phyloP scores from a whole-genome alignment of 2,113 vertebrate genomes.

The Ifrita kowaldi region DNA sequence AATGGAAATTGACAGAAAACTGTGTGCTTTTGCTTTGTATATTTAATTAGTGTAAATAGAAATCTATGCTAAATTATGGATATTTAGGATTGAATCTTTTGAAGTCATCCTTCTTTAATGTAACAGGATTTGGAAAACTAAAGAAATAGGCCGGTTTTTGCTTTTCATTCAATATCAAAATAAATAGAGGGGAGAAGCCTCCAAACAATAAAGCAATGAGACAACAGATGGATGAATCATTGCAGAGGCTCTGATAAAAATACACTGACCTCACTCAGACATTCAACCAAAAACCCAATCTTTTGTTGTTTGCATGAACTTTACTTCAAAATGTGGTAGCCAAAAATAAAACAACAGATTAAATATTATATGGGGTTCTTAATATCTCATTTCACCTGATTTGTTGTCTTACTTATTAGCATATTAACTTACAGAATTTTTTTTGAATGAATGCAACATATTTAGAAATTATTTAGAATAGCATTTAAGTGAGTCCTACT shows the following conservation, averaged over 20 bases:
- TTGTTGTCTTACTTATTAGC: neutral
- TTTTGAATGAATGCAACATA: neutral
- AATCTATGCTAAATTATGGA: neutral
- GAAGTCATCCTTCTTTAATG: neutral
- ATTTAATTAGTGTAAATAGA: neutral
- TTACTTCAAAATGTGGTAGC: neutral
- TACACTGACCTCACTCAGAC: neutral
- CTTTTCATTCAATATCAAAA: neutral
- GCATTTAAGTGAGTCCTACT: neutral
- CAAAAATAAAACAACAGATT: neutral
- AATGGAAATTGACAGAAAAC: neutral
- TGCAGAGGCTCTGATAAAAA: neutral
- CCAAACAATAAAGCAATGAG: neutral
- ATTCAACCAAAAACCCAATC: neutral
- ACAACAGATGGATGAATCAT: neutral
- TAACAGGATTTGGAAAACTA: neutral
- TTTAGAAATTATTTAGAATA: neutral
- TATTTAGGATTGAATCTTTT: neutral
- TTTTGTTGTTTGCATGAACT: neutral
- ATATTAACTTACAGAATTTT: neutral
- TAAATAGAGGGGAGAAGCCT: neutral
- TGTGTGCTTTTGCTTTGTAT: neutral
- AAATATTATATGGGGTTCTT: neutral
- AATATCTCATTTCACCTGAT: neutral
- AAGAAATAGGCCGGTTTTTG: neutral